Evolutionary conservation across 2,888 invertebrate genomes (phyloP).

Genomic region (Theretra japonica): DNA sequence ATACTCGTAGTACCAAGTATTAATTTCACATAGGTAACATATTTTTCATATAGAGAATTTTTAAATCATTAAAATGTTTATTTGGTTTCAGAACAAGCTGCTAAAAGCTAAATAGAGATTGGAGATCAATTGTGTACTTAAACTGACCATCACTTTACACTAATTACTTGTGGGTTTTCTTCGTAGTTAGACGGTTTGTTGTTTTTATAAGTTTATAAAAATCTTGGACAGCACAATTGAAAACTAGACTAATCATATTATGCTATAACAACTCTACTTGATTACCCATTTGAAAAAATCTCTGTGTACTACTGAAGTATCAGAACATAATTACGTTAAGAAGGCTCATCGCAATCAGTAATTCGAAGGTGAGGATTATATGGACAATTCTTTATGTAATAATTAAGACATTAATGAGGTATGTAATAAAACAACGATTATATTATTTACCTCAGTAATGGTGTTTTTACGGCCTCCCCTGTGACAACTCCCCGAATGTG

Average conservation of each 20-base stretch:
- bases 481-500: constrained; percentile 48
- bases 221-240: not conserved
- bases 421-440: constrained; percentile 11
- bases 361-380: not conserved
- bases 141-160: too few relatives aligned
- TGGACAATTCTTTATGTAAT: not conserved
- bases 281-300: not conserved
- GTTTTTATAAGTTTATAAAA: too few relatives aligned
- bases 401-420: not conserved
- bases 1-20: too few relatives aligned
- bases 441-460: constrained; percentile 34
- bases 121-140: too few relatives aligned
- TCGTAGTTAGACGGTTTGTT: too few relatives aligned
- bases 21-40: not conserved
- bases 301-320: constrained; percentile 3
- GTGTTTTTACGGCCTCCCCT: constrained; percentile 27
- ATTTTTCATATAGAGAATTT: too few relatives aligned
- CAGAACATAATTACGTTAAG: not conserved
- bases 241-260: not conserved
- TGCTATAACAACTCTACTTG: not conserved
- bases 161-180: too few relatives aligned
- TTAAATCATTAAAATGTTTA: too few relatives aligned
- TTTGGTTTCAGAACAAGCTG: too few relatives aligned
- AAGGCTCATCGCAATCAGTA: not conserved
- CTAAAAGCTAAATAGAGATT: too few relatives aligned